Conservation (phyloP, 2,888 invertebrate species). For the Eristalis arbustorum region DNA sequence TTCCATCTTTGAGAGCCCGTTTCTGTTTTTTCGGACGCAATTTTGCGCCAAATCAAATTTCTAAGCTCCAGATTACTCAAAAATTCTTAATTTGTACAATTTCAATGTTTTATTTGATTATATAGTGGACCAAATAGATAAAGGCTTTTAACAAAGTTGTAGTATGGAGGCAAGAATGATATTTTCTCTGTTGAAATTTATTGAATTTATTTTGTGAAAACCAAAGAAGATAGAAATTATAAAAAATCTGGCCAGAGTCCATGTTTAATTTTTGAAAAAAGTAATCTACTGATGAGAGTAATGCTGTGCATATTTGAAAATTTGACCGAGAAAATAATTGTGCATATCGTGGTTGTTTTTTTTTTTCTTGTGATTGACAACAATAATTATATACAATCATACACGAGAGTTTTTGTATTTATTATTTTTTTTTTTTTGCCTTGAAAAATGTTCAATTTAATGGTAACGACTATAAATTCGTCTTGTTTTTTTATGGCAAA, state of each 20-base stretch:
- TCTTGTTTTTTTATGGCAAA: background rate
- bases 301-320: constrained; percentile 56
- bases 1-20: background rate
- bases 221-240: background rate
- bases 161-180: constrained; percentile 33
- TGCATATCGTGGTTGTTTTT: constrained; percentile 38
- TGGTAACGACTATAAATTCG: no score
- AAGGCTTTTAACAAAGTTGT: constrained; percentile 47
- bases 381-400: constrained; percentile 28
- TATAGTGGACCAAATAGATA: constrained; percentile 10
- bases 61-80: constrained; percentile 72
- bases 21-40: background rate
- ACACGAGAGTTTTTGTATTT: background rate
- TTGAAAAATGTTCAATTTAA: constrained; percentile 12
- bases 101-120: background rate
- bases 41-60: constrained; percentile 72
- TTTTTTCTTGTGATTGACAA: constrained; percentile 46
- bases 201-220: background rate
- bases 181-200: constrained; percentile 13
- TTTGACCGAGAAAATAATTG: constrained; percentile 69
- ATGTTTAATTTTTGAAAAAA: background rate
- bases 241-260: background rate
- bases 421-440: background rate
- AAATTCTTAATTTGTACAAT: constrained; percentile 1
- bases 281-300: constrained; percentile 22